These are phyloP conservation scores for Penaeus monodon DNA, from an alignment of 2,888 invertebrate species.

Conservation along the genomic window DNA sequence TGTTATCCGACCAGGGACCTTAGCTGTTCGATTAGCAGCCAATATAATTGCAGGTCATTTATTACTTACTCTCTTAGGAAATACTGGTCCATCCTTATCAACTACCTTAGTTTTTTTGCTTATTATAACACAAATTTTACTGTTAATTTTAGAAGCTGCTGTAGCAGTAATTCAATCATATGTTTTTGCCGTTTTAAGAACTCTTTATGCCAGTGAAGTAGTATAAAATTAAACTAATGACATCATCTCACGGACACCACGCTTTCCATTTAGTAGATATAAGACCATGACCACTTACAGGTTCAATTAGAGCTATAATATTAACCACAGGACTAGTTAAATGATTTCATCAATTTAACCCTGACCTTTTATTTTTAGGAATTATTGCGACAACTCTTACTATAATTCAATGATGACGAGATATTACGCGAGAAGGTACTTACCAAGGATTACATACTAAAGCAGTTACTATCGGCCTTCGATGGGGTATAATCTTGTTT, in stretches of 20 bases:
- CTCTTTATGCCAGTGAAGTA: conserved; percentile 58
- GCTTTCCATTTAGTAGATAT: conserved; percentile 65
- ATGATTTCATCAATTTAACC: conserved; percentile 26
- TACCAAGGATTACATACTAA: conserved; percentile 78
- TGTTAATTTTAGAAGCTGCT: conserved; percentile 79
- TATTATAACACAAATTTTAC: conserved; percentile 73
- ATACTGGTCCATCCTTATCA: no score
- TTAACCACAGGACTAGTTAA: conserved; percentile 66
- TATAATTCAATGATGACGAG: conserved; percentile 80
- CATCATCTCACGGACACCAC: conserved; percentile 28
- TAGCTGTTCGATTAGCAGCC: no score
- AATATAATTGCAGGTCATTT: no score
- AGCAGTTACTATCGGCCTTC: conserved; percentile 75
- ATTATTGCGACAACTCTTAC: conserved; percentile 72
- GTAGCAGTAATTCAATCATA: conserved; percentile 74
- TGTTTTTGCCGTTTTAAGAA: conserved; percentile 21
- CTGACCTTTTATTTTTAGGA: conserved; percentile 70
- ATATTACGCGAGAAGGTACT: conserved; percentile 79
- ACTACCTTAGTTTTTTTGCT: no score
- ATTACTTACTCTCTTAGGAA: no score
- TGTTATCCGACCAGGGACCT: no score
- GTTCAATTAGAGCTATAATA: conserved; percentile 66
- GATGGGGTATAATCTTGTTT: conserved; percentile 81
- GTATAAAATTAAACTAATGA: conserved; percentile 40
- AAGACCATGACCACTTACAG: conserved; percentile 67